These are phyloP conservation scores for Chrysocyon brachyurus DNA, from an alignment of 2,797 vertebrate species.

Conservation along the genomic window DNA sequence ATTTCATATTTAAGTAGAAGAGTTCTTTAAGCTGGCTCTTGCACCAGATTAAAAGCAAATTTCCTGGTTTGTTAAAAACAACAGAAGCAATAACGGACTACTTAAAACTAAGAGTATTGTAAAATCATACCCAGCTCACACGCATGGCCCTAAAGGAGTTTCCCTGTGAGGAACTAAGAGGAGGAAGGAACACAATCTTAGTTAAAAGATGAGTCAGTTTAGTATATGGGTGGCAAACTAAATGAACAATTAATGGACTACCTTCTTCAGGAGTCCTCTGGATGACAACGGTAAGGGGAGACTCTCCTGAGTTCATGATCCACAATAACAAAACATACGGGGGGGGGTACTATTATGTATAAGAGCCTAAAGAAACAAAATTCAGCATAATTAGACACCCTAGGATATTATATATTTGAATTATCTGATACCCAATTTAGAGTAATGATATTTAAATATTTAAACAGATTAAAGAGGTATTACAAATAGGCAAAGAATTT, in stretches of 20 bases:
- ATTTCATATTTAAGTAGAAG: background rate
- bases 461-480: background rate
- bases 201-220: background rate
- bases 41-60: background rate
- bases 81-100: background rate
- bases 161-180: background rate
- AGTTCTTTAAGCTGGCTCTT: background rate
- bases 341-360: background rate
- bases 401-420: background rate
- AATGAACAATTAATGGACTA: background rate
- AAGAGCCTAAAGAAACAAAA: background rate
- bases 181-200: background rate
- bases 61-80: background rate
- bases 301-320: background rate
- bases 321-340: background rate
- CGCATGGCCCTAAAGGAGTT: background rate
- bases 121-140: background rate
- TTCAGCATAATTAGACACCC: background rate
- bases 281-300: background rate
- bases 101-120: background rate
- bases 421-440: background rate
- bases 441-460: background rate
- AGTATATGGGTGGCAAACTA: background rate
- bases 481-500: background rate
- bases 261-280: background rate